Evolutionary conservation across 2,113 vertebrate genomes (phyloP).

Genomic region (Oreochromis spilurus): DNA sequence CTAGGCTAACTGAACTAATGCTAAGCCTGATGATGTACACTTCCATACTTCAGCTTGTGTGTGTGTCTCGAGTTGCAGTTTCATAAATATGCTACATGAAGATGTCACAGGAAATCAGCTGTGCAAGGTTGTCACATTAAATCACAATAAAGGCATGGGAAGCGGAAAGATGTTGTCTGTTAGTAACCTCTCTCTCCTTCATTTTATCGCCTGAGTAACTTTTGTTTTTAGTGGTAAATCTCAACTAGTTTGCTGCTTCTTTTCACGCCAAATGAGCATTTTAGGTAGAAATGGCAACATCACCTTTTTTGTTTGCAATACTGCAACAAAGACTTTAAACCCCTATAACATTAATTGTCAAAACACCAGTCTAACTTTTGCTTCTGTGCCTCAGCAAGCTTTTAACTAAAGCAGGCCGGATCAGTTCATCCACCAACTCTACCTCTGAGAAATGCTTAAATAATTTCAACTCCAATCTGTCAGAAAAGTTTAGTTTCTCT

Average conservation of each 20-base stretch:
- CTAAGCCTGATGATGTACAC: not conserved
- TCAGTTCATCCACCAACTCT: not conserved
- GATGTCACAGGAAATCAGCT: not conserved
- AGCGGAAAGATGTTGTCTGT: not conserved
- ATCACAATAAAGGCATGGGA: not conserved
- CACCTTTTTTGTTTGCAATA: not conserved
- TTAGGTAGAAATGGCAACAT: not conserved
- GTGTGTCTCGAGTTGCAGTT: not conserved
- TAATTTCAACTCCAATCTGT: constrained; percentile 11
- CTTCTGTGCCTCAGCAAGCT: not conserved
- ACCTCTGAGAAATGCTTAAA: not conserved
- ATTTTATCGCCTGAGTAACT: not conserved
- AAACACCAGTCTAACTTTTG: not conserved
- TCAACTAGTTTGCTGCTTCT: not conserved
- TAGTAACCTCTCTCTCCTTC: not conserved
- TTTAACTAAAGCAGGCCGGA: not conserved
- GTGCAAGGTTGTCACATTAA: not conserved
- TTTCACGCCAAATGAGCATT: not conserved
- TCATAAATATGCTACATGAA: not conserved
- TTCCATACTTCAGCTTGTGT: not conserved
- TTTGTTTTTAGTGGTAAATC: not conserved
- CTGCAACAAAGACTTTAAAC: not conserved
- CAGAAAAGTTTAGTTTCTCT: constrained; percentile 1
- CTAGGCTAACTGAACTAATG: not conserved
- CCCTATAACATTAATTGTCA: not conserved